phyloP scores from a whole-genome alignment of 2,113 vertebrate genomes.

The Cavia aperea region DNA sequence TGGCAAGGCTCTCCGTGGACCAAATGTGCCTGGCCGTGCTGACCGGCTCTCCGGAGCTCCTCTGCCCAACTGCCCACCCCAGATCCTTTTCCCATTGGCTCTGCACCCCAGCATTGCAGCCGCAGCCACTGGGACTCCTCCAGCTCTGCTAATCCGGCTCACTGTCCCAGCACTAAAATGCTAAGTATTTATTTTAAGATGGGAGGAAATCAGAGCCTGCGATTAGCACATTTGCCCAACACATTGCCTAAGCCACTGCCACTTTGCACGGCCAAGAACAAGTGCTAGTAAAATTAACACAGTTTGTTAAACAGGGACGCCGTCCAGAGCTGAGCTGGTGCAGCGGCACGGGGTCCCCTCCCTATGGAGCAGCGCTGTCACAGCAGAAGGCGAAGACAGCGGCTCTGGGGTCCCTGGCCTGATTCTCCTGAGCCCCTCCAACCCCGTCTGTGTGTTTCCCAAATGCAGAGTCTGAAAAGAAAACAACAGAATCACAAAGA shows the following conservation, averaged over 20 bases:
- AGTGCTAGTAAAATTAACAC: conserved; percentile 50
- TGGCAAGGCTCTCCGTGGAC: not conserved
- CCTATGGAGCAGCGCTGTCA: no score
- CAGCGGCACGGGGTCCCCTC: not conserved
- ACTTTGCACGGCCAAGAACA: conserved; percentile 18
- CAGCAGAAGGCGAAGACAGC: not conserved
- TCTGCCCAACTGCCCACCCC: not conserved
- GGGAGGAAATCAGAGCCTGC: conserved; percentile 36
- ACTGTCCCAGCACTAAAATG: not conserved
- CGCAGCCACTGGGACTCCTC: not conserved
- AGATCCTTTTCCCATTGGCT: not conserved
- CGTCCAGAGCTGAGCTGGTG: not conserved
- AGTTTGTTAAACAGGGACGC: conserved; percentile 18
- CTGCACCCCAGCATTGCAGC: not conserved
- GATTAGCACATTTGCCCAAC: conserved; percentile 39
- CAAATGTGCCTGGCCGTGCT: not conserved
- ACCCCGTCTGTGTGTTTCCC: not conserved
- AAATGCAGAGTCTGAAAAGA: not conserved
- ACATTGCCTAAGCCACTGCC: conserved; percentile 26
- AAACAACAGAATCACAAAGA: not conserved
- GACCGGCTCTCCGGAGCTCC: not conserved
- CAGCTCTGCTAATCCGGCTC: not conserved
- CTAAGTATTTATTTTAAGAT: conserved; percentile 47
- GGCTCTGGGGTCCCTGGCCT: not conserved
- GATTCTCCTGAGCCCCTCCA: not conserved